phyloP scores from a whole-genome alignment of 2,888 invertebrate species.

The Pyrrhosoma nymphula region DNA sequence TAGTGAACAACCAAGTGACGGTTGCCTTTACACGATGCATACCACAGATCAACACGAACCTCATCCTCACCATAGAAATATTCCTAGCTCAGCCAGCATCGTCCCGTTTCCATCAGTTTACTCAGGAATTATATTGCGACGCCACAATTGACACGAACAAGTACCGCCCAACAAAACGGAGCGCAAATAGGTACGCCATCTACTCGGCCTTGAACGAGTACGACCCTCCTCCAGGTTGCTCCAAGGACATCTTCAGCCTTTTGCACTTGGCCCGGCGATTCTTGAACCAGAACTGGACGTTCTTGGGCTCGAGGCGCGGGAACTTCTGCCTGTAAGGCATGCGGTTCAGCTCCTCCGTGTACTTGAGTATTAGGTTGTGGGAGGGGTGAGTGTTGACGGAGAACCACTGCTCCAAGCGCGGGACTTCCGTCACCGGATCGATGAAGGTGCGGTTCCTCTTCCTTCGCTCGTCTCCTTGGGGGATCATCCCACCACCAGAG shows the following conservation, averaged over 20 bases:
- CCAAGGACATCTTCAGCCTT: slow-evolving; percentile 92
- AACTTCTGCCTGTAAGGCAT: slow-evolving; percentile 99
- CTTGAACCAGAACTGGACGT: slow-evolving; percentile 99
- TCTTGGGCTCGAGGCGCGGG: slow-evolving; percentile 98
- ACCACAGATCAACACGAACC: not conserved
- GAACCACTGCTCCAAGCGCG: slow-evolving; percentile 96
- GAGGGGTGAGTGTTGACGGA: slow-evolving; percentile 98
- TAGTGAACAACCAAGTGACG: not conserved
- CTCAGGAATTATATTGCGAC: not conserved
- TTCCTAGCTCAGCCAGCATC: not conserved
- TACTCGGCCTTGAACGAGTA: slow-evolving; percentile 59
- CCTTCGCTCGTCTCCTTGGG: slow-evolving; percentile 86
- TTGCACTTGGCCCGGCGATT: slow-evolving; percentile 99
- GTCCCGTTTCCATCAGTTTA: not conserved
- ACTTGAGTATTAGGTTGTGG: slow-evolving; percentile 97
- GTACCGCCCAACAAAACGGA: not conserved
- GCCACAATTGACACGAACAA: not conserved
- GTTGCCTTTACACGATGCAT: not conserved
- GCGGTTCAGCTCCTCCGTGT: slow-evolving; percentile 97
- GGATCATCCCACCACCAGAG: slow-evolving; percentile 7
- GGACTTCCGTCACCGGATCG: slow-evolving; percentile 98
- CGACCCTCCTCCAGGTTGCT: slow-evolving; percentile 74
- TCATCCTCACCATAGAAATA: not conserved
- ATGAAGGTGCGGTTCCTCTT: slow-evolving; percentile 99
- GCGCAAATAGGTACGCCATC: not conserved